Percentiles rank a stretch among this genome's conserved stretches.
These are phyloP conservation scores for Ptychochromis oligacanthus DNA, from an alignment of 2,113 vertebrate species.

Conservation along the genomic window DNA sequence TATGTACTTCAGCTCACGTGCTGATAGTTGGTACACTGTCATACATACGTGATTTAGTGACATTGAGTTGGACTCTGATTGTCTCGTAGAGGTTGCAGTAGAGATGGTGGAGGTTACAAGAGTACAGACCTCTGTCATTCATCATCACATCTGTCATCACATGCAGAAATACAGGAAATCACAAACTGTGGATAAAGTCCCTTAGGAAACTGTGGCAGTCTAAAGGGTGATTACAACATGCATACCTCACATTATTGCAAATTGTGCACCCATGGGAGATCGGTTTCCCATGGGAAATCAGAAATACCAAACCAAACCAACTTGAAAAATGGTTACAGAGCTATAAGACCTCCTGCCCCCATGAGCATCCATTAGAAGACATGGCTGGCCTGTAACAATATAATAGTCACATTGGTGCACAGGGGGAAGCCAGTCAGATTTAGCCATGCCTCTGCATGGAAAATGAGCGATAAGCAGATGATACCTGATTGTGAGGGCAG, in stretches of 20 bases:
- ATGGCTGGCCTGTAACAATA: not conserved
- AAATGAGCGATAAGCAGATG: not conserved
- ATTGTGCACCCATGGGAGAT: not conserved
- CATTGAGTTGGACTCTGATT: slow-evolving; percentile 83
- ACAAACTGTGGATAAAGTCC: not conserved
- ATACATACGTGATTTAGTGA: slow-evolving; percentile 85
- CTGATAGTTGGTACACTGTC: not conserved
- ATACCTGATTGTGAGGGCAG: not conserved
- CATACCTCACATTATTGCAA: not conserved
- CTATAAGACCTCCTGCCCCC: not conserved
- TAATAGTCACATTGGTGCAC: not conserved
- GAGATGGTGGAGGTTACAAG: slow-evolving; percentile 93
- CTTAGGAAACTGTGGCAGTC: not conserved
- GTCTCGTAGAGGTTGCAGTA: slow-evolving; percentile 92
- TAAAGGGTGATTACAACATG: not conserved
- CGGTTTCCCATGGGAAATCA: not conserved
- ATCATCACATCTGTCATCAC: slow-evolving; percentile 69
- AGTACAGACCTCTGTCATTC: slow-evolving; percentile 88
- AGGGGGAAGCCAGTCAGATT: too few relatives aligned
- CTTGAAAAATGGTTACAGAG: not conserved
- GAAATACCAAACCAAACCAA: not conserved
- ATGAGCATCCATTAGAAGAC: not conserved
- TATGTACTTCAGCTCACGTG: not conserved
- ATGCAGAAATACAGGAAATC: not conserved
- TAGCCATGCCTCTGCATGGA: not conserved